Evolutionary conservation across 2,888 invertebrate species (phyloP).

Genomic region (Orthosia cruda): DNA sequence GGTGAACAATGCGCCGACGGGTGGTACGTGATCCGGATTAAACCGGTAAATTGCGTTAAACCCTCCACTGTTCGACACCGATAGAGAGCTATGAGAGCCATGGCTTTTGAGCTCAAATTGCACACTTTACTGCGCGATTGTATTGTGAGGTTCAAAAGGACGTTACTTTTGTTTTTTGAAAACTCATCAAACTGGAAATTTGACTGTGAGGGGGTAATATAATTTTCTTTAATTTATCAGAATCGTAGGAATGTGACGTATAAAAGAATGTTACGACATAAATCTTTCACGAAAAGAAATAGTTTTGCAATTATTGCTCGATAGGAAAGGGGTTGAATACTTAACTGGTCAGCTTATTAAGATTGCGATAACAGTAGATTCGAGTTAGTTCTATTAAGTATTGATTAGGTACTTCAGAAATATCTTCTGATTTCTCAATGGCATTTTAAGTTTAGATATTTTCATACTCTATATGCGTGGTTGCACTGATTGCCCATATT

Average conservation of each 20-base stretch:
- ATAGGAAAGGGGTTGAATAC: no score
- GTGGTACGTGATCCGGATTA: constrained; percentile 74
- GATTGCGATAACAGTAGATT: no score
- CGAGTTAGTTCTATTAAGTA: no score
- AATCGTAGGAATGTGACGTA: neutral
- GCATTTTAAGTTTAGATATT: no score
- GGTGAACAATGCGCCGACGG: constrained; percentile 70
- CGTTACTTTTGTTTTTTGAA: constrained; percentile 35
- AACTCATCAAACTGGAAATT: constrained; percentile 19
- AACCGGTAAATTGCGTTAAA: constrained; percentile 79
- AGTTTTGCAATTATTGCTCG: no score
- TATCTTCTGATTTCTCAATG: no score
- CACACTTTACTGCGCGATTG: constrained; percentile 69
- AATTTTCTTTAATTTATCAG: no score
- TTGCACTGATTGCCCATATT: no score
- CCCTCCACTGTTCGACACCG: constrained; percentile 74
- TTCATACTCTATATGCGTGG: no score
- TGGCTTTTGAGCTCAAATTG: constrained; percentile 69
- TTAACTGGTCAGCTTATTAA: neutral
- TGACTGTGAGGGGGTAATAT: neutral
- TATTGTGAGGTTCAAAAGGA: constrained; percentile 49
- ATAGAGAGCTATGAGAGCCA: constrained; percentile 74
- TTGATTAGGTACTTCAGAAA: no score
- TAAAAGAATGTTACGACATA: neutral
- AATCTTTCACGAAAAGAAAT: neutral